Percentiles rank a stretch among this genome's conserved stretches.
Conservation (phyloP, 2,797 vertebrate genomes). For the Rhinella marina region DNA sequence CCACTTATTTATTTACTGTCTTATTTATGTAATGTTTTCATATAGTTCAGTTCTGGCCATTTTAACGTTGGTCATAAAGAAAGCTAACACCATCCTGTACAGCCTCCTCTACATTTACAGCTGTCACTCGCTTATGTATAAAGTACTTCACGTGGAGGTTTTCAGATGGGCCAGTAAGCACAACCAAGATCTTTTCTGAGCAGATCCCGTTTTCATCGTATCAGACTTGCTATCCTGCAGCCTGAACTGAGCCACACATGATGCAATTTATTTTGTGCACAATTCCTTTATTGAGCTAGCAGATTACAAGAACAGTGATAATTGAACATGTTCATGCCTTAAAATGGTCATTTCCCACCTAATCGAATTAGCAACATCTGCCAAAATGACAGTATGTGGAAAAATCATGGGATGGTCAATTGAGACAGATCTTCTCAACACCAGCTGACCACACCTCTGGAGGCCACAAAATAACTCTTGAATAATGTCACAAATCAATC, state of each 20-base stretch:
- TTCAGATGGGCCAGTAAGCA: conserved; percentile 62
- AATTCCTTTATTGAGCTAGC: not conserved
- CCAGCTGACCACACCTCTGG: too few relatives aligned
- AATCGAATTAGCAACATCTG: not conserved
- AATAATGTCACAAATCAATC: too few relatives aligned
- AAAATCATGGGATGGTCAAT: too few relatives aligned
- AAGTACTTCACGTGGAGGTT: conserved; percentile 64
- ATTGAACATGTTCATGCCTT: not conserved
- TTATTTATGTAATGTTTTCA: conserved; percentile 85
- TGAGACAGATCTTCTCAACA: not conserved
- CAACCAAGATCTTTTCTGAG: conserved; percentile 62
- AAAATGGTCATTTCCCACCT: not conserved
- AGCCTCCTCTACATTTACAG: conserved; percentile 66
- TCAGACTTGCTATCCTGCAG: not conserved
- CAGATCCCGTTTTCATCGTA: not conserved
- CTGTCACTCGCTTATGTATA: conserved; percentile 64
- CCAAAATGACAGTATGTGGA: too few relatives aligned
- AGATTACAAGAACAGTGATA: not conserved
- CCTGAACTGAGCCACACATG: not conserved
- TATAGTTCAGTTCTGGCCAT: conserved; percentile 81
- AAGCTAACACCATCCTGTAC: conserved; percentile 67
- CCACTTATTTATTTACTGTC: conserved; percentile 83
- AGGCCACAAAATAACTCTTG: too few relatives aligned
- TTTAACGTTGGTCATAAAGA: conserved; percentile 71
- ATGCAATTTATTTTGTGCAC: not conserved